These are phyloP conservation scores for Tenrec ecaudatus DNA, from an alignment of 2,113 vertebrate genomes.

Conservation along the genomic window DNA sequence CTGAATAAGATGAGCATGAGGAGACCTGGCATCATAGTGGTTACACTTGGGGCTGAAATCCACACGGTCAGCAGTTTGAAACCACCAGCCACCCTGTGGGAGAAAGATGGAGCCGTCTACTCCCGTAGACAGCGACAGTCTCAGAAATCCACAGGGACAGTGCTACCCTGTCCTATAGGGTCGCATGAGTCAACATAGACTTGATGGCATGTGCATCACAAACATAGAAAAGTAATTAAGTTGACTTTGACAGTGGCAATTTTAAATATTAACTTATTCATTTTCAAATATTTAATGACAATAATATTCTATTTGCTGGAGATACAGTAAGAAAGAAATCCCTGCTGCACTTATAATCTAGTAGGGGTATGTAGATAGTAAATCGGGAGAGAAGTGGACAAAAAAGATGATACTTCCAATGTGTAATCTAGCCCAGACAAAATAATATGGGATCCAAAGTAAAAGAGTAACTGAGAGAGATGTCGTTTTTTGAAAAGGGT, in stretches of 20 bases:
- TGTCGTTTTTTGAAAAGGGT: neutral
- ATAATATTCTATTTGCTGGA: neutral
- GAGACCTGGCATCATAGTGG: no score
- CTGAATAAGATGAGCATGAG: neutral
- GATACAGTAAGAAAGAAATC: neutral
- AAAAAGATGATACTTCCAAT: slow-evolving; percentile 29
- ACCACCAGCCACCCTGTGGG: no score
- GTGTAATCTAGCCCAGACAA: neutral
- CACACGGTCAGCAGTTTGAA: no score
- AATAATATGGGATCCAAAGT: neutral
- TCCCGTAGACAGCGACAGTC: no score
- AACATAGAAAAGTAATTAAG: no score
- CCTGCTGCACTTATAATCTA: neutral
- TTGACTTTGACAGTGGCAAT: neutral
- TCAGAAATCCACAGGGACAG: no score
- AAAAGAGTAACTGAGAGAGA: neutral
- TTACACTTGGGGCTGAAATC: no score
- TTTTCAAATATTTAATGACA: slow-evolving; percentile 42
- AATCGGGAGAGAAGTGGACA: neutral
- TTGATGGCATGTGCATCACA: no score
- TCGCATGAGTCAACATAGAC: no score
- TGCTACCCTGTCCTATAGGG: no score
- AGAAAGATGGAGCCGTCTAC: no score
- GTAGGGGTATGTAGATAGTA: neutral
- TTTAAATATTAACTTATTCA: slow-evolving; percentile 6